These are phyloP conservation scores for Halisarca cf. caerulea DNA, from an alignment of 37 sponge, comb jelly and placozoan species.

Conservation along the genomic window DNA sequence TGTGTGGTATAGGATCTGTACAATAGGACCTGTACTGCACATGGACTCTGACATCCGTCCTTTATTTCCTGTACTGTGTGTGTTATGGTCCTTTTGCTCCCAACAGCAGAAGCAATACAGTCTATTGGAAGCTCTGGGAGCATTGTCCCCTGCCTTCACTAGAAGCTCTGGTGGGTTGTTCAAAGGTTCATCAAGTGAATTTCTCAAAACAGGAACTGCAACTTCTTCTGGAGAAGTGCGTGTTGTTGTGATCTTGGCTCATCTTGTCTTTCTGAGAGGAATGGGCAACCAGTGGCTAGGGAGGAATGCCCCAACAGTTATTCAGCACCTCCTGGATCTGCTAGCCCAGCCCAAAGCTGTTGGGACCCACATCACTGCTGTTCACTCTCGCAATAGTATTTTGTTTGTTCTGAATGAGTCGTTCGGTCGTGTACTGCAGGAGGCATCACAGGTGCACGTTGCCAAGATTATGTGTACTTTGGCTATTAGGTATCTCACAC, in stretches of 20 bases:
- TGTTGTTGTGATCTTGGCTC: constrained; percentile 86
- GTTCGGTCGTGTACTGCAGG: constrained; percentile 77
- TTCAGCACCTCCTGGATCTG: constrained; percentile 74
- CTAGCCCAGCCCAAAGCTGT: constrained; percentile 80
- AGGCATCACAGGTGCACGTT: constrained; percentile 80
- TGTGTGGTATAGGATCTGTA: too few species aligned
- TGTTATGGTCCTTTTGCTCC: not conserved
- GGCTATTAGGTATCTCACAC: constrained; percentile 35
- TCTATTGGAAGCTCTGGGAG: constrained; percentile 69
- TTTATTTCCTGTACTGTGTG: not conserved
- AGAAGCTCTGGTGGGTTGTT: constrained; percentile 70
- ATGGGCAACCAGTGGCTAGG: constrained; percentile 95
- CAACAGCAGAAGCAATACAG: constrained; percentile 49
- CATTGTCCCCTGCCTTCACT: constrained; percentile 84
- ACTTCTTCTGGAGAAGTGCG: constrained; percentile 76
- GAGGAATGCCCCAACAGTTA: constrained; percentile 64
- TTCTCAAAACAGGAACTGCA: constrained; percentile 62
- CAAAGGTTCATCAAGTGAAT: constrained; percentile 72
- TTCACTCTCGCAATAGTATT: constrained; percentile 91
- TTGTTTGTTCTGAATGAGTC: constrained; percentile 79
- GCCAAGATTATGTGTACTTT: constrained; percentile 79
- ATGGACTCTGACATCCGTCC: not conserved
- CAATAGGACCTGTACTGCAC: too few species aligned
- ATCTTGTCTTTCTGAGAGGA: constrained; percentile 76
- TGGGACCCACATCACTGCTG: constrained; percentile 88